A percentile compares a stretch with the other conserved stretches of the same genome.
Conservation (phyloP, 2,888 invertebrate species). For the Danaus chrysippus region DNA sequence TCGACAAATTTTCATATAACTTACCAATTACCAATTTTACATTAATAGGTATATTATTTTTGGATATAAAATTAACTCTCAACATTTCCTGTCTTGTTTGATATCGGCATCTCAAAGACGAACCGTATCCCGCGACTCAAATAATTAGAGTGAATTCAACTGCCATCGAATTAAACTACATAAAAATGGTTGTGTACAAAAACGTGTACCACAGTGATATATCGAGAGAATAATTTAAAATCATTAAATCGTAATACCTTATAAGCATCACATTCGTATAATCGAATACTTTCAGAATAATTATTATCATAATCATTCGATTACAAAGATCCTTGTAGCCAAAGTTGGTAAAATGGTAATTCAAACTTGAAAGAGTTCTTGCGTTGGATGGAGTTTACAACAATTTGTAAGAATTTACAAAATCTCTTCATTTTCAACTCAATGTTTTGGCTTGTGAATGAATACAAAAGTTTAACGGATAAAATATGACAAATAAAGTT, state of each 20-base stretch:
- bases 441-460: background rate
- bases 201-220: conserved; percentile 55
- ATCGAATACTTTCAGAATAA: conserved; percentile 17
- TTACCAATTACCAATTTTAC: background rate
- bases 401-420: background rate
- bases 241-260: conserved; percentile 24
- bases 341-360: conserved; percentile 12
- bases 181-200: conserved; percentile 64
- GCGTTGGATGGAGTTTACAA: background rate
- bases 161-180: conserved; percentile 70
- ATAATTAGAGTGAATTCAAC: conserved; percentile 71
- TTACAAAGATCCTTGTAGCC: conserved; percentile 20
- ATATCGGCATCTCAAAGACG: conserved; percentile 69
- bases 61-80: conserved; percentile 8
- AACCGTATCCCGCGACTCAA: conserved; percentile 69
- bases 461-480: background rate
- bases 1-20: too few relatives aligned
- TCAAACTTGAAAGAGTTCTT: background rate
- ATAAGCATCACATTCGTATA: conserved; percentile 22
- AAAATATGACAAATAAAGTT: conserved; percentile 39
- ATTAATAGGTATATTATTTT: background rate
- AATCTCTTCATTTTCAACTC: background rate
- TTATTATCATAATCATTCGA: conserved; percentile 19
- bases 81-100: conserved; percentile 37
- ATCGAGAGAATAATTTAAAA: conserved; percentile 37